Evolutionary conservation across 1,140 invertebrate species (phyloP), one percentile per base, ranked within the genome.

Genomic region (Pissodes strobi): DNA sequence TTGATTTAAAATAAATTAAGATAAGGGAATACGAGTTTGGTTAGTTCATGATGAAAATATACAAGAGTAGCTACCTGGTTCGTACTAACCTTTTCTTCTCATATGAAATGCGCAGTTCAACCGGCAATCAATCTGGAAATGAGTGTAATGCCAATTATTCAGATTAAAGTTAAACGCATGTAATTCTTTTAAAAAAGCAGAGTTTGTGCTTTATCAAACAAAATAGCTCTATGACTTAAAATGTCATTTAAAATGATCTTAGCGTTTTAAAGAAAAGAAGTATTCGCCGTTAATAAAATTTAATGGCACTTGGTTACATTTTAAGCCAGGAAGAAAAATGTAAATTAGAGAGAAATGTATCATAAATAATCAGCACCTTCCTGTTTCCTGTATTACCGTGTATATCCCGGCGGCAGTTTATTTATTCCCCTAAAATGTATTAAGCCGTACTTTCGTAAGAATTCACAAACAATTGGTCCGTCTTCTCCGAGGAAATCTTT

Each of bases 341-440:
- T 70, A 73, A 76, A 76, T 76, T 73, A 71, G 67, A 67, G 70
- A 74, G 74, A 75, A 76, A 73, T 71, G 68, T 70, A 72, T 73
- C 73, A 72, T 76, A 76, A 76, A 76, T 76, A 76, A 76, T 74
- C 69, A 71, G 70, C 69, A 71, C 66, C 73, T 72, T 76, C 73
- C 74, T 70, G 73, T 70, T 76, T 74, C 70, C 74, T 68, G 66
- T 72, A 65, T 70, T 68, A 30, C 41, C 55, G 65, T 52, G 49
- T 51, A 51, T 52, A 49, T 64, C 64, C 59, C 45, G 65, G 49
- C 49, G 52, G 51, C 56, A 51, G 65, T 76, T 55, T 74, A 75
- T 75, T 75, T 73, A 74, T 76, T 70, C 67, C 66, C 63, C 58
- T 49, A 38, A 71, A 72, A 73, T 72, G 70, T 76, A 73, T 74